Evolutionary conservation across 2,888 invertebrate genomes (phyloP), one percentile per base, ranked within the genome.

Genomic region (Arge pagana): DNA sequence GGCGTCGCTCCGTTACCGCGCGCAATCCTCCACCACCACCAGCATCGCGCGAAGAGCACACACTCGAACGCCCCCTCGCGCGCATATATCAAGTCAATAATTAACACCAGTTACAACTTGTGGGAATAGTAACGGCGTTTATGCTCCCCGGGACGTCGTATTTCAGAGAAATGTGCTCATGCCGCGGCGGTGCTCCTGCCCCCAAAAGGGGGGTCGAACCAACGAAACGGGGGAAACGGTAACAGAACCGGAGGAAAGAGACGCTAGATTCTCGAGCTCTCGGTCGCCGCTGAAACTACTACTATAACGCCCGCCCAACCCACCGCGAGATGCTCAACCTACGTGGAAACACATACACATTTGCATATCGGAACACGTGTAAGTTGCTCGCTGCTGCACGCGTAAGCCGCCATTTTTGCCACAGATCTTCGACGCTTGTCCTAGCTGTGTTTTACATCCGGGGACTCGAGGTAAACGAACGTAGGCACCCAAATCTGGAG

Each of bases 81-180:
- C 48, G 45, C 57, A 65, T 71, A 69, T 70, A 72, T 70, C 71
- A 66, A 68, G 70, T 72, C 74, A 74, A 74, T 74, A 74, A 74
- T 74, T 74, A 74, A 74, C 74, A 74, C 72, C 74, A 73, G 74
- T 74, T 74, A 74, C 73, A 74, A 74, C 73, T 73, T 74, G 73
- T 70, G 74, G 74, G 73, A 73, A 74, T 72, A 73, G 74, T 70
- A 74, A 71, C 72, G 71, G 72, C 72, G 67, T 72, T 73, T 71
- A 73, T 72, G 74, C 73, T 73, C 74, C 72, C 70, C 71, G 73
- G 74, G 73, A 74, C 71, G 70, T 73, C 74, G 72, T 74, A 74
- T 74, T 74, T 74, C 71, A 74, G 71, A 68, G 70, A 74, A 74
- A 74, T 72, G 72, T 71, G 71, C 72, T 69, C 67, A 68, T 71